Evolutionary conservation across 1,140 invertebrate genomes (phyloP), one percentile per base, ranked within the genome.

Genomic region (Pseudomyrmex concolor): DNA sequence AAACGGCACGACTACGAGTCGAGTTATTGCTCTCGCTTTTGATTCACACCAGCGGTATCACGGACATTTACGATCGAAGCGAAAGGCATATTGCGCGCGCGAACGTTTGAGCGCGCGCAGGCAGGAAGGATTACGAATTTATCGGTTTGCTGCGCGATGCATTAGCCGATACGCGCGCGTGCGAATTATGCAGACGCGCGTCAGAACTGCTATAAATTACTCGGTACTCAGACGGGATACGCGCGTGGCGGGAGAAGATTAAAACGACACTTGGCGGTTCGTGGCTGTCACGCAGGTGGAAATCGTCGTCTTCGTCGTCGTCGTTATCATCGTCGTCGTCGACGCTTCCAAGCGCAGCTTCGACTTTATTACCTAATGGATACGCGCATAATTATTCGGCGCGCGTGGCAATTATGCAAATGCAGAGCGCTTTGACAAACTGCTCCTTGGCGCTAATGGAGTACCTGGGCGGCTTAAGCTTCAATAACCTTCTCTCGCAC

Each of bases 291-390:
- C 54, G 12, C 43, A 66, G 50, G 43, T 15, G 34, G 43, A 22
- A 59, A 48, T 78, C 43, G 72, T 74, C 45, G 62, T 66, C 74
- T 51, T 22, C 34, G 22, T 59, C 57, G 34, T 34, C 5, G 5
- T 70, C 34, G 22, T 59, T 17, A 59, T 78, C 43, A 59, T 74
- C 45, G 50, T 66, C 74, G 64, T 45, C 34, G 22, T 59, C 57
- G 34, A 34, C 34, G 34, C 34, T 34, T 34, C 34, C 34, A 34
- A 34, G 34, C 4, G 34, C 70, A 60, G 54, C 76, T 59, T 59
- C 76, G 66, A 80, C 76, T 80, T 80, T 80, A 80, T 80, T 80
- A 80, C 54, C 76, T 70, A 80, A 80, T 80, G 66, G 76, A 80
- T 80, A 80, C 76, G 76, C 76, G 76, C 76, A 80, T 80, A 80